These are phyloP conservation scores for Germaria angustata DNA, from an alignment of 2,888 invertebrate genomes.

Conservation along the genomic window DNA sequence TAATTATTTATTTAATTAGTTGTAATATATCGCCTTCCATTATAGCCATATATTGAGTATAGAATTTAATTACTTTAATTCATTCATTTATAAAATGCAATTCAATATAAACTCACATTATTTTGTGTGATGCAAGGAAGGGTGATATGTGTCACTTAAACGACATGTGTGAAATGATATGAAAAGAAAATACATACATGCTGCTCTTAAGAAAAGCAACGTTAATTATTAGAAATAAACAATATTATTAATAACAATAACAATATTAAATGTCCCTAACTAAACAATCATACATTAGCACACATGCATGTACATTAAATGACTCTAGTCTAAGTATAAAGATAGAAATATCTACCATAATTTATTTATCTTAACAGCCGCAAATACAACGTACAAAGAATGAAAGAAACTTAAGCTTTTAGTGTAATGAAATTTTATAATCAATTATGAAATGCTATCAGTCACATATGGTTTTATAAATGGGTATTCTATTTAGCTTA, in stretches of 20 bases:
- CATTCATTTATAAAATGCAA: slow-evolving; percentile 17
- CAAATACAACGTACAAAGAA: slow-evolving; percentile 29
- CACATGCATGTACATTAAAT: not conserved
- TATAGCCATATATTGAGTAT: slow-evolving; percentile 10
- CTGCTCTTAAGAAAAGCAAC: slow-evolving; percentile 36
- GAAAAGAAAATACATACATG: slow-evolving; percentile 2
- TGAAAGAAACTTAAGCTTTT: slow-evolving; percentile 61
- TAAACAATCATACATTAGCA: not conserved
- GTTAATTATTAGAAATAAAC: slow-evolving; percentile 61
- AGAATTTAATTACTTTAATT: slow-evolving; percentile 43
- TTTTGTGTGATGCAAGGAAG: not conserved
- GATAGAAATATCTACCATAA: slow-evolving; percentile 15
- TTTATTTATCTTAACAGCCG: slow-evolving; percentile 46
- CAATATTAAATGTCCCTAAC: slow-evolving; percentile 23
- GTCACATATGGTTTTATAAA: too few relatives aligned
- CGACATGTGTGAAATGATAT: slow-evolving; percentile 22
- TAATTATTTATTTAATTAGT: slow-evolving; percentile 26
- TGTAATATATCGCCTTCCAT: not conserved
- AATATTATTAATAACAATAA: slow-evolving; percentile 66
- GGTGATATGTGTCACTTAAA: not conserved
- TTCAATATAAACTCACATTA: not conserved
- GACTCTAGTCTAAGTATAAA: not conserved
- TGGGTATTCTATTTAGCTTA: too few relatives aligned
- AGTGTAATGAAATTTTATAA: slow-evolving; percentile 54
- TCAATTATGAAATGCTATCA: slow-evolving; percentile 6